Evolutionary conservation across 2,113 vertebrate genomes (phyloP).

Genomic region (Aegithalos caudatus): DNA sequence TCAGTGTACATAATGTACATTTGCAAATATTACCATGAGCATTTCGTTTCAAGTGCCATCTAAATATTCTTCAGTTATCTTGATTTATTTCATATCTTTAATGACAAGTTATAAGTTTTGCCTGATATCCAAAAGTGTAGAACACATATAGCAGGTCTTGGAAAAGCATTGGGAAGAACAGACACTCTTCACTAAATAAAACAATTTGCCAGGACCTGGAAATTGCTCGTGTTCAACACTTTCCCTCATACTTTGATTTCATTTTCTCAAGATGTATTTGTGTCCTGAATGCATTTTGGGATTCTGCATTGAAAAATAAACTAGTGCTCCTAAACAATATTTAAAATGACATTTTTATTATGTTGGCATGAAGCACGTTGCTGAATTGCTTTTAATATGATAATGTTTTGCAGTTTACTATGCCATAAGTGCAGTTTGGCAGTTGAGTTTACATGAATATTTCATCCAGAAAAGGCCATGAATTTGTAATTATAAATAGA

Average conservation of each 20-base stretch:
- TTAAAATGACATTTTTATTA: slow-evolving; percentile 75
- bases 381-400: slow-evolving; percentile 74
- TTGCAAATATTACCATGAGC: background rate
- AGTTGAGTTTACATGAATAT: slow-evolving; percentile 72
- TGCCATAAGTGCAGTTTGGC: slow-evolving; percentile 69
- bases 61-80: background rate
- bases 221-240: background rate
- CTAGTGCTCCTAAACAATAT: slow-evolving; percentile 67
- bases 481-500: slow-evolving; percentile 73
- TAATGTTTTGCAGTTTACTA: slow-evolving; percentile 70
- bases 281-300: slow-evolving; percentile 46
- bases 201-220: background rate
- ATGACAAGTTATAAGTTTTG: background rate
- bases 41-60: background rate
- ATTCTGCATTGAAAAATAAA: slow-evolving; percentile 49
- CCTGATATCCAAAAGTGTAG: background rate
- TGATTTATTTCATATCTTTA: background rate
- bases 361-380: slow-evolving; percentile 63
- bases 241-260: slow-evolving; percentile 38
- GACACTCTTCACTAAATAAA: background rate
- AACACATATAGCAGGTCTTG: background rate
- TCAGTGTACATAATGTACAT: background rate
- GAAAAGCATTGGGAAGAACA: background rate
- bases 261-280: slow-evolving; percentile 33
- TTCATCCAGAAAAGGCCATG: slow-evolving; percentile 70